A percentile compares a stretch with the other conserved stretches of the same genome.
These are phyloP conservation scores for Mormyrus proboscirostris DNA, from an alignment of 2,797 vertebrate genomes.

Conservation along the genomic window DNA sequence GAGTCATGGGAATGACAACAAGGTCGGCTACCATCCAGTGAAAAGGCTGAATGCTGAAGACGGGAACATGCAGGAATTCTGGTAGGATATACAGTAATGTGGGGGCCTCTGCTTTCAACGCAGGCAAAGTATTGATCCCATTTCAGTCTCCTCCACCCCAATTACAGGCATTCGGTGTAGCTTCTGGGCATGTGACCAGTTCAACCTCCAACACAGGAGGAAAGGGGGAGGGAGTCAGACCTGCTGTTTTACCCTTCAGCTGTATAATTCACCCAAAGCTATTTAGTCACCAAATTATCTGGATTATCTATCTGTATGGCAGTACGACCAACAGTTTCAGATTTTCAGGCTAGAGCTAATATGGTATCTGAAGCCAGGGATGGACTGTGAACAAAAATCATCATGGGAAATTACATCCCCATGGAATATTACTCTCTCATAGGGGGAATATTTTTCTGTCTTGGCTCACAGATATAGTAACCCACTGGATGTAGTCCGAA, in stretches of 20 bases:
- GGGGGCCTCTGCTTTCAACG: not conserved
- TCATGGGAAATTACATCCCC: not conserved
- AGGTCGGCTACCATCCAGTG: not conserved
- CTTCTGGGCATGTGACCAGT: not conserved
- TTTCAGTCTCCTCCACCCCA: not conserved
- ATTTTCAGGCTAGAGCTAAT: not conserved
- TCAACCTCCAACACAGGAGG: not conserved
- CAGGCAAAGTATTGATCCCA: not conserved
- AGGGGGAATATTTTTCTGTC: not conserved
- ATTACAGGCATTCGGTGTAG: not conserved
- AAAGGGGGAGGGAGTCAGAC: not conserved
- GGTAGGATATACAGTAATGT: not conserved
- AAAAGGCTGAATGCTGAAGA: not conserved
- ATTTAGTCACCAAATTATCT: not conserved
- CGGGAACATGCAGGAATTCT: not conserved
- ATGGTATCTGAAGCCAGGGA: not conserved
- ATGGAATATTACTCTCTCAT: not conserved
- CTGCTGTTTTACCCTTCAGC: not conserved
- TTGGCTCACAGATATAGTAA: not conserved
- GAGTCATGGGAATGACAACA: not conserved
- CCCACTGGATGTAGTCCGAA: not conserved
- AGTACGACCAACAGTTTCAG: not conserved
- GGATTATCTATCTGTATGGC: not conserved
- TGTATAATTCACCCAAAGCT: not conserved
- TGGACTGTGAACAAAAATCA: not conserved